Percentiles rank a stretch among this genome's conserved stretches.
These are phyloP conservation scores for Philereme transversata DNA, from an alignment of 2,888 invertebrate species.

Conservation along the genomic window DNA sequence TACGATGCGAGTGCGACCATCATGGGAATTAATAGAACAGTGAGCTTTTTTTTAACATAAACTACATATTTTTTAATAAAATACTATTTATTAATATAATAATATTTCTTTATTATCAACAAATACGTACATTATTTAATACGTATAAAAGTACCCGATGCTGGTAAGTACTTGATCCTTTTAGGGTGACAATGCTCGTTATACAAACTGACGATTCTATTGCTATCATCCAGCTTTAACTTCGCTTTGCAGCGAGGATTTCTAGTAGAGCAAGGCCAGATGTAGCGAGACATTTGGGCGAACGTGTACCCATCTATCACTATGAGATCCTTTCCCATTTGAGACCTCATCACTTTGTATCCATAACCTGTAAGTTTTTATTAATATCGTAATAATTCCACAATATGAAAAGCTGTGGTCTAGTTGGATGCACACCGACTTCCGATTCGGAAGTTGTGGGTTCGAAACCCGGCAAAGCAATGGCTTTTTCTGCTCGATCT, in stretches of 20 bases:
- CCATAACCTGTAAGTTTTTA: slow-evolving; percentile 15
- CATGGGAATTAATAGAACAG: no score
- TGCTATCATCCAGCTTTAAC: slow-evolving; percentile 35
- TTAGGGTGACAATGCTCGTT: slow-evolving; percentile 39
- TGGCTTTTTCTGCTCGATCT: no score
- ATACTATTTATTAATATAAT: no score
- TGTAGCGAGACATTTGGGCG: slow-evolving; percentile 27
- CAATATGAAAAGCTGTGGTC: no score
- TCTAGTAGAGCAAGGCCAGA: slow-evolving; percentile 53
- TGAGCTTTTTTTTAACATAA: no score
- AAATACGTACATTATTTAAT: slow-evolving; percentile 8
- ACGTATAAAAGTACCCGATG: slow-evolving; percentile 21
- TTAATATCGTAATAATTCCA: no score
- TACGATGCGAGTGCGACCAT: no score
- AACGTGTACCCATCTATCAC: slow-evolving; percentile 51
- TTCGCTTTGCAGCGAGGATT: slow-evolving; percentile 47
- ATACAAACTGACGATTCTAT: slow-evolving; percentile 31
- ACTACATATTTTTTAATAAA: no score
- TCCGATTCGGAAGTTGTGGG: no score
- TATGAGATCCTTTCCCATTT: slow-evolving; percentile 44
- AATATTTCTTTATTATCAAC: no score
- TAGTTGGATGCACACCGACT: no score
- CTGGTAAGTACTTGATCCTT: slow-evolving; percentile 16
- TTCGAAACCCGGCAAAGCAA: no score
- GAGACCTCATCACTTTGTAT: slow-evolving; percentile 43